Conservation (phyloP, 2,797 vertebrate genomes). For the Rachycentron canadum region DNA sequence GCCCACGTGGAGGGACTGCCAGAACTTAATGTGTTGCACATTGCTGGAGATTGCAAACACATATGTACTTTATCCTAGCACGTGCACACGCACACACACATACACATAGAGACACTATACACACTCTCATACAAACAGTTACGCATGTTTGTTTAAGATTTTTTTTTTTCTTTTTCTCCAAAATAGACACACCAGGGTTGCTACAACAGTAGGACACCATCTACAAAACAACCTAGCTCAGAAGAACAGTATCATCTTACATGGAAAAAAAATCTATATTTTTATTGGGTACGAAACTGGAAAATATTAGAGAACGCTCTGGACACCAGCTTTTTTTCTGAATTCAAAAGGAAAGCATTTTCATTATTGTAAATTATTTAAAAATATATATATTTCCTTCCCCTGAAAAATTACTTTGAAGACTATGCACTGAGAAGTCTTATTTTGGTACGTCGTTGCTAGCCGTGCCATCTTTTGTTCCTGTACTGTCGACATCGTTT, state of each 20-base stretch:
- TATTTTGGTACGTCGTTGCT: neutral
- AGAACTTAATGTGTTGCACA: conserved; percentile 87
- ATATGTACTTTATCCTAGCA: conserved; percentile 69
- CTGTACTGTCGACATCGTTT: neutral
- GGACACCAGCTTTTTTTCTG: conserved; percentile 44
- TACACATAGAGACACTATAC: conserved; percentile 37
- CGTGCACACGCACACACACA: conserved; percentile 23
- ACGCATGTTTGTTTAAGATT: conserved; percentile 79
- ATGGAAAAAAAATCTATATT: conserved; percentile 67
- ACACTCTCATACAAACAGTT: conserved; percentile 63
- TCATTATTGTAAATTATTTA: conserved; percentile 36
- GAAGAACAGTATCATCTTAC: conserved; percentile 75
- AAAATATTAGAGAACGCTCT: conserved; percentile 71
- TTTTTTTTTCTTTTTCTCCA: conserved; percentile 74
- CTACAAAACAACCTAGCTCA: conserved; percentile 80
- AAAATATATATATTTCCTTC: neutral
- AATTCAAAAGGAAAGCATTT: conserved; percentile 44
- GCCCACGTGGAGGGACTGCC: conserved; percentile 73
- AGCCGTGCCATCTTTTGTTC: neutral
- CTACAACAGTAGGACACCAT: conserved; percentile 84
- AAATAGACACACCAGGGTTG: conserved; percentile 83
- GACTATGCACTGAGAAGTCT: neutral
- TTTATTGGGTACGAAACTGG: conserved; percentile 72
- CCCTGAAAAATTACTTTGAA: conserved; percentile 5
- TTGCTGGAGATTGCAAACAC: conserved; percentile 81